phyloP scores from a whole-genome alignment of 2,888 invertebrate species.

The Limnephilus auricula region DNA sequence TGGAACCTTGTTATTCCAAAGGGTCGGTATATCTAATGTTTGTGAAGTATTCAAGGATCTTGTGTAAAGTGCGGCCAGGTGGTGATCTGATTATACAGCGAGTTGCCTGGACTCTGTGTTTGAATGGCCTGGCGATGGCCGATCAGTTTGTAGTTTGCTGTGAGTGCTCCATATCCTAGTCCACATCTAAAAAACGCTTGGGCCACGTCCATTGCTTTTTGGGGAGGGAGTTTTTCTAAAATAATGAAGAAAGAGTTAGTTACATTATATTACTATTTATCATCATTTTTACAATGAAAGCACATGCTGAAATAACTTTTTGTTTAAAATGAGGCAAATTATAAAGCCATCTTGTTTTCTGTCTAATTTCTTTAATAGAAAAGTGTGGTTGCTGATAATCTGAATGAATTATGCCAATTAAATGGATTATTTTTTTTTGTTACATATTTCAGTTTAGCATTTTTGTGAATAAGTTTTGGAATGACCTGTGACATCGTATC shows the following conservation, averaged over 20 bases:
- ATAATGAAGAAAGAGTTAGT: background rate
- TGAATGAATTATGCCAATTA: too few species aligned
- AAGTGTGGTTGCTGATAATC: too few species aligned
- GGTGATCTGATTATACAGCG: constrained; percentile 74
- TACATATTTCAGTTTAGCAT: too few species aligned
- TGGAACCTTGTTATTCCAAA: too few species aligned
- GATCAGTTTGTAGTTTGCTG: constrained; percentile 71
- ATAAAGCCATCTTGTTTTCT: background rate
- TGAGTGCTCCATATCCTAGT: constrained; percentile 71
- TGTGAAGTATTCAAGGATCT: constrained; percentile 10
- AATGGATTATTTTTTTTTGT: too few species aligned
- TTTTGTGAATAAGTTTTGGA: too few species aligned
- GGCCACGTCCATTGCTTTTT: constrained; percentile 71
- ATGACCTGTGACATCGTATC: too few species aligned
- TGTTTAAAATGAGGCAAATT: background rate
- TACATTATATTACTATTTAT: background rate
- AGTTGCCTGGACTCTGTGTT: constrained; percentile 75
- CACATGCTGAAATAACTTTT: background rate
- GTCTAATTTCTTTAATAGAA: background rate
- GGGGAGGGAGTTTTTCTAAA: constrained; percentile 72
- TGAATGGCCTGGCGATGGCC: constrained; percentile 74
- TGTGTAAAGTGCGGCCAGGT: constrained; percentile 71
- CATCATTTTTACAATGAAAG: background rate
- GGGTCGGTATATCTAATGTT: background rate
- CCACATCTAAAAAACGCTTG: constrained; percentile 73